A percentile compares a stretch with the other conserved stretches of the same genome.
Conservation (phyloP, 2,797 vertebrate genomes). For the Sebastes minor region DNA sequence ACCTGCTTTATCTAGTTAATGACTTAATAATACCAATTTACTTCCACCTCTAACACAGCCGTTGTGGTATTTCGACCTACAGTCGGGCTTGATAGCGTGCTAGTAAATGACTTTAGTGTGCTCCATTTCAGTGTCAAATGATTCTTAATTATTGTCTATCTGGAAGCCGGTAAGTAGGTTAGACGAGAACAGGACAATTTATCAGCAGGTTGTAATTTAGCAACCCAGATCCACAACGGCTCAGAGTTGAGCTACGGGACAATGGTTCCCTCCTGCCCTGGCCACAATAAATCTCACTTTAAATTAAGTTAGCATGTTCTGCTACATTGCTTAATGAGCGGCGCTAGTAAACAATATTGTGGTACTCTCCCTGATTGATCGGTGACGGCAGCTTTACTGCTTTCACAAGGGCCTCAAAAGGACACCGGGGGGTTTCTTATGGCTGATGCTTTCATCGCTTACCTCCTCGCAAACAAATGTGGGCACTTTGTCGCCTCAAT, state of each 20-base stretch:
- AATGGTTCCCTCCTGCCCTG: conserved; percentile 54
- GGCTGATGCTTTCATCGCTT: conserved; percentile 59
- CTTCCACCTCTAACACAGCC: conserved; percentile 25
- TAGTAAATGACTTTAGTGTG: conserved; percentile 64
- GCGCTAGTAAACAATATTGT: conserved; percentile 77
- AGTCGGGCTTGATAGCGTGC: conserved; percentile 32
- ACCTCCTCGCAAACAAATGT: conserved; percentile 53
- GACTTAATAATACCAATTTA: conserved; percentile 41
- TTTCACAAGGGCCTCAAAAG: conserved; percentile 65
- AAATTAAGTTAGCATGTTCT: conserved; percentile 84
- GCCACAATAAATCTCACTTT: conserved; percentile 78
- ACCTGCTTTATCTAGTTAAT: conserved; percentile 29
- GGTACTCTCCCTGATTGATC: conserved; percentile 73
- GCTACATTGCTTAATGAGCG: conserved; percentile 82
- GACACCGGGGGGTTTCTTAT: conserved; percentile 49
- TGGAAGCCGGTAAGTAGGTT: conserved; percentile 75
- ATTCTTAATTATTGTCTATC: conserved; percentile 80
- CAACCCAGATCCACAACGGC: conserved; percentile 63
- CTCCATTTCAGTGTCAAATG: conserved; percentile 66
- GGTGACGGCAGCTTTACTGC: conserved; percentile 70
- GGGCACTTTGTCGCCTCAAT: conserved; percentile 48
- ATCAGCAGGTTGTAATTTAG: conserved; percentile 78
- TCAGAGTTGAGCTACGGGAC: conserved; percentile 67
- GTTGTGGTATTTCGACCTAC: conserved; percentile 1
- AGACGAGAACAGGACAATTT: conserved; percentile 73